Base-by-base conservation (phyloP, 2,797 vertebrate genomes). In the Acanthornis magna region DNA sequence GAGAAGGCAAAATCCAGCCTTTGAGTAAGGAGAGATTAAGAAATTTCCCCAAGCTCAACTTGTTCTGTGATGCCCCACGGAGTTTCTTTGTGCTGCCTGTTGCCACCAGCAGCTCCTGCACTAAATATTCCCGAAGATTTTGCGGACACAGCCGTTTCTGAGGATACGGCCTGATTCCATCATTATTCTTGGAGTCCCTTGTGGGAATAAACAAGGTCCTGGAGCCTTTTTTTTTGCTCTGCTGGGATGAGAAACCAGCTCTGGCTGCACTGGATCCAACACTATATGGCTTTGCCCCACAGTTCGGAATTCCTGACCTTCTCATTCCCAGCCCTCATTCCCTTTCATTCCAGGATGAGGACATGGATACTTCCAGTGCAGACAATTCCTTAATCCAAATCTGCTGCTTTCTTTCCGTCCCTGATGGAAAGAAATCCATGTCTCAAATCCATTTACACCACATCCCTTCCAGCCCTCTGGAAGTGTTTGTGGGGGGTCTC, bases 101-200 rank as follows among this genome's bases (percentile, higher is more conserved):
- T 83, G 66, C 55, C 86, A 66, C n/a, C 71, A 93, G 60, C 48
- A 13, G 7, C 4, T 43, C 19, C 86, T 77, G 43, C 10, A 2
- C 36, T 25, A 63, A 76, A 53, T 29, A 50, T 16, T 88, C 25
- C 65, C 42, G 3, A 23, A 38, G 11, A 48, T 34, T 32, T 10
- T 25, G 32, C 0, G 0, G 67, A 40, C 36, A 36, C 1, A 1
- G 62, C 6, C 0, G 0, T 50, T 80, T 34, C 88, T 54, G 65
- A 74, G 51, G 36, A 29, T 18, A 12, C 5, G 73, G 21, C 17
- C 66, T 20, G 34, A 57, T 19, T 40, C 43, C 53, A 29, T 27
- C 32, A 25, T 20, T 54, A 22, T 51, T 50, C 43, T 22, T 42
- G 34, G 34, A 74, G 21, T 1, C 19, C 6, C 5, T 32, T 17